These are phyloP conservation scores for Baccha elongata DNA, from an alignment of 2,888 invertebrate genomes.

Conservation along the genomic window DNA sequence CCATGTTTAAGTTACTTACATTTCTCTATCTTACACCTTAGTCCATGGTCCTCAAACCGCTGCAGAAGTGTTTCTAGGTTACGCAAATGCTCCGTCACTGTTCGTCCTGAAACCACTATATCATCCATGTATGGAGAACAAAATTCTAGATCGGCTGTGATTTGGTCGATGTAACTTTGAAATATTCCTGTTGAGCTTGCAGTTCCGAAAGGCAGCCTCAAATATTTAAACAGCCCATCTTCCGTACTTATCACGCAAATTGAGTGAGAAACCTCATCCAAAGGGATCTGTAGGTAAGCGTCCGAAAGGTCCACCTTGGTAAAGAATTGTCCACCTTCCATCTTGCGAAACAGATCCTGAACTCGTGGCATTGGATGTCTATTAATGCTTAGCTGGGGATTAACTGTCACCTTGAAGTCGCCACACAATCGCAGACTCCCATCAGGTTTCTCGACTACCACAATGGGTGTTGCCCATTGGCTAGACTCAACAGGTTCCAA, in stretches of 20 bases:
- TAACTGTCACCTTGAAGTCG: background rate
- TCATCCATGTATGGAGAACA: constrained; percentile 37
- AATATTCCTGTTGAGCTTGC: constrained; percentile 58
- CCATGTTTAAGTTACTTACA: too few relatives aligned
- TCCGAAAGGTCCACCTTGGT: constrained; percentile 64
- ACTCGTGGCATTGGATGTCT: constrained; percentile 62
- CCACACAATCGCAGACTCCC: constrained; percentile 58
- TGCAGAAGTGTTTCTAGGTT: background rate
- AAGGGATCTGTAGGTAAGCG: constrained; percentile 52
- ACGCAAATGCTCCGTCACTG: background rate
- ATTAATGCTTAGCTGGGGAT: constrained; percentile 14
- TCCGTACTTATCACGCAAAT: constrained; percentile 60
- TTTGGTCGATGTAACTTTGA: constrained; percentile 46
- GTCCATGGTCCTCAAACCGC: constrained; percentile 2
- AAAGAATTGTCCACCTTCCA: constrained; percentile 63
- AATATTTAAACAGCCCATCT: constrained; percentile 58
- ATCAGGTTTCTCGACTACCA: constrained; percentile 77
- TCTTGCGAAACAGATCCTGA: constrained; percentile 66
- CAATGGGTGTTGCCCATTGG: constrained; percentile 77
- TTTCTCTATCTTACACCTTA: constrained; percentile 38
- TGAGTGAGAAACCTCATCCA: constrained; percentile 52
- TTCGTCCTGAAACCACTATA: too few relatives aligned
- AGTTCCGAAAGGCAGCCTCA: constrained; percentile 53
- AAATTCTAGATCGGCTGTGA: constrained; percentile 9
- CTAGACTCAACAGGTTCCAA: constrained; percentile 21